Evolutionary conservation across 2,113 vertebrate genomes (phyloP).

Genomic region (Phrynosoma platyrhinos): DNA sequence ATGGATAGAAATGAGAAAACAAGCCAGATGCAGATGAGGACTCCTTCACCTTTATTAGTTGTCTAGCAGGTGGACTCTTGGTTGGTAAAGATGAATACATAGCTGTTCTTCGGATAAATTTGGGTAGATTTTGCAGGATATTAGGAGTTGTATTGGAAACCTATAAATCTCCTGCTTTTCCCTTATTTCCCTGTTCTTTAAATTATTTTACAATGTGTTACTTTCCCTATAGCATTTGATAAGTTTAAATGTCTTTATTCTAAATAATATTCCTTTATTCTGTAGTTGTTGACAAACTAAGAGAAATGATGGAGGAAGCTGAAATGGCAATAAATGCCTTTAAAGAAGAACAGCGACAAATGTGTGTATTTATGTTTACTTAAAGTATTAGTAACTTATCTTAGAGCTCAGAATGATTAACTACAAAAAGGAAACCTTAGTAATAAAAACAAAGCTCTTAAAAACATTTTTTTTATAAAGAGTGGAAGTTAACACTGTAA

Average conservation of each 20-base stretch:
- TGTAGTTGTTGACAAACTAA: conserved; percentile 88
- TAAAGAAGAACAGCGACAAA: conserved; percentile 86
- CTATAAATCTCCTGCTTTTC: neutral
- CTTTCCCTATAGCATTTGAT: conserved; percentile 19
- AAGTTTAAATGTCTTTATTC: conserved; percentile 3
- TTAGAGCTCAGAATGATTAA: neutral
- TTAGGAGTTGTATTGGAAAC: neutral
- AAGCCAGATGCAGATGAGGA: neutral
- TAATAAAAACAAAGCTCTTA: neutral
- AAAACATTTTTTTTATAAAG: neutral
- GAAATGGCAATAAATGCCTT: conserved; percentile 87
- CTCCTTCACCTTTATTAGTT: neutral
- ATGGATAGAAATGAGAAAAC: neutral
- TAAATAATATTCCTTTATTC: conserved; percentile 35
- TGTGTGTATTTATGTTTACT: conserved; percentile 75
- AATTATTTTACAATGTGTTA: conserved; percentile 25
- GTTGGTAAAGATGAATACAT: neutral
- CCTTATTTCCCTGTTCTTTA: conserved; percentile 22
- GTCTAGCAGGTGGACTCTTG: neutral
- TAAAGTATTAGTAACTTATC: neutral
- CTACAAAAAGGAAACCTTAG: neutral
- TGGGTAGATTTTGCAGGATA: neutral
- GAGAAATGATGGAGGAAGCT: conserved; percentile 90
- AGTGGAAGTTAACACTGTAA: conserved; percentile 28
- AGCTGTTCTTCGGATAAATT: neutral